Base-by-base conservation (phyloP, 2,888 invertebrate genomes). In the Scaptodrosophila latifasciaeformis region DNA sequence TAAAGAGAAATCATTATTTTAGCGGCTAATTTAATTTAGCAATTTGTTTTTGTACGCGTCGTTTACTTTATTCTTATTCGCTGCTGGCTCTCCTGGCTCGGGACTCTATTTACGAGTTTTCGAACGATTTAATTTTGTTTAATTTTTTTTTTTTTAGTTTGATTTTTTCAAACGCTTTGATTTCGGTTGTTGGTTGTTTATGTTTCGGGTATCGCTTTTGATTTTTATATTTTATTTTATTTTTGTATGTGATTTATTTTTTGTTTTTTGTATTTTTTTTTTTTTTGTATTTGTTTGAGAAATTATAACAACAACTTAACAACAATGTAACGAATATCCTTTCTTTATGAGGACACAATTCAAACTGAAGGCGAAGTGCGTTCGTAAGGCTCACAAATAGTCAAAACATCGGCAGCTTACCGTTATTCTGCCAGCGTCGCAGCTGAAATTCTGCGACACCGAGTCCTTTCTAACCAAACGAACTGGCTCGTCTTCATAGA, bases 301-400 rank as follows among this genome's bases (percentile, higher is more conserved):
- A 84, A 85, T 85, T 85, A 85, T 85, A 85, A 84, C 85, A 84
- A 85, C 85, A 85, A 85, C 85, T 85, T 85, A 85, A 86, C 76
- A 84, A 85, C 84, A 86, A 86, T 84, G 83, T 84, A 85, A 86
- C 86, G 84, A 86, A 86, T 86, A 86, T 86, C 86, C 86, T 86
- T 85, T 85, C 86, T 84, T 83, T 84, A 84, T 84, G 86, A 86
- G 84, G 86, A 85, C 86, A 85, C 84, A 86, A 85, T 86, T 86
- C 83, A 84, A 85, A 86, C 86, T 86, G 86, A 86, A 84, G 78
- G 81, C 84, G 83, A 85, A 82, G 72, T 71, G 62, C 71, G 66
- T 78, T 82, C 82, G 84, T 82, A 77, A 74, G 77, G 67, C 79
- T 85, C 84, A 82, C 82, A 85, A 86, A 85, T 85, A 85, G 86